A percentile compares a stretch with the other conserved stretches of the same genome.
phyloP scores from a whole-genome alignment of 2,797 vertebrate genomes.

The Masticophis lateralis region DNA sequence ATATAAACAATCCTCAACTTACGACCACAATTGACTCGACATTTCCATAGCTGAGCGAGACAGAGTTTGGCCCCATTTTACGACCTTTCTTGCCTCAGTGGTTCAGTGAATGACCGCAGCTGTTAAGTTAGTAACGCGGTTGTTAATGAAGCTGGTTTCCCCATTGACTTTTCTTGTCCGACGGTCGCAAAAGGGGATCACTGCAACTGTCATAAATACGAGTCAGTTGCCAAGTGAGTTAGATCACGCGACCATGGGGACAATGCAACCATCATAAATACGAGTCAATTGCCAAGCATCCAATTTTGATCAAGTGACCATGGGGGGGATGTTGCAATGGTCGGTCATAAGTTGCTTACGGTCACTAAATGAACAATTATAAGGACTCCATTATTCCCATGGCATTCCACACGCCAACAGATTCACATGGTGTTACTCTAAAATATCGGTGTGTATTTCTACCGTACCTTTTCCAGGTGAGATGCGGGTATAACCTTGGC shows the following conservation, averaged over 20 bases:
- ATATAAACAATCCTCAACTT: not conserved
- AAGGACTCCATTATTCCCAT: not conserved
- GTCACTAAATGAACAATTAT: not conserved
- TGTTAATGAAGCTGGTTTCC: not conserved
- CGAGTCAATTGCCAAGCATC: not conserved
- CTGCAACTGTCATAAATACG: not conserved
- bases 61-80: not conserved
- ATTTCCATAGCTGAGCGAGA: not conserved
- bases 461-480: not conserved
- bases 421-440: not conserved
- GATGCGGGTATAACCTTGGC: slow-evolving; percentile 24
- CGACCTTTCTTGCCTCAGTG: not conserved
- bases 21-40: not conserved
- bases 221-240: not conserved
- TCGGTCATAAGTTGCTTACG: not conserved
- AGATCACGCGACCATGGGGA: not conserved
- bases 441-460: not conserved
- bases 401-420: not conserved
- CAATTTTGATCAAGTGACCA: too few relatives aligned
- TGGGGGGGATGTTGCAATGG: not conserved
- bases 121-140: not conserved
- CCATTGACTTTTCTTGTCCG: not conserved
- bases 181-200: not conserved
- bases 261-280: not conserved
- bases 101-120: not conserved